These are phyloP conservation scores for Psylliodes chrysocephalus DNA, from an alignment of 2,888 invertebrate genomes.

Conservation along the genomic window DNA sequence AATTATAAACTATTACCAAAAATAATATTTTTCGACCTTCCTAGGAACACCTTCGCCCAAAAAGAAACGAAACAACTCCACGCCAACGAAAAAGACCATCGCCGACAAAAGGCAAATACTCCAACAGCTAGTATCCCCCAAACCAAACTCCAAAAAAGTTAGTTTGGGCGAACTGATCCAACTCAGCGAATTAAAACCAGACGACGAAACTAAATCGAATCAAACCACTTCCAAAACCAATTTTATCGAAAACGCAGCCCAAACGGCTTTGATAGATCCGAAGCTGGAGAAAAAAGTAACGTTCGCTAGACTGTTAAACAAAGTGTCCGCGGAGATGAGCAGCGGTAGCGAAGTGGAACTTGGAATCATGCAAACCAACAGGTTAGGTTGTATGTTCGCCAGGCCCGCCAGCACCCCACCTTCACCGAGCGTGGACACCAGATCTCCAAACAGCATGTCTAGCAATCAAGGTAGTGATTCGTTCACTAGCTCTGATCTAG, in stretches of 20 bases:
- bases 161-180: slow-evolving; percentile 80
- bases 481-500: slow-evolving; percentile 78
- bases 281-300: slow-evolving; percentile 83
- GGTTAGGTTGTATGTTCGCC: slow-evolving; percentile 61
- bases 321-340: slow-evolving; percentile 79
- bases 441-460: slow-evolving; percentile 75
- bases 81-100: slow-evolving; percentile 77
- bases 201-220: slow-evolving; percentile 55
- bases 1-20: not conserved
- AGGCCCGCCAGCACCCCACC: slow-evolving; percentile 70
- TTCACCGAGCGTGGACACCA: slow-evolving; percentile 73
- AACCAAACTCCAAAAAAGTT: slow-evolving; percentile 72
- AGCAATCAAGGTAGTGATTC: slow-evolving; percentile 83
- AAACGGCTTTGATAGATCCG: slow-evolving; percentile 72
- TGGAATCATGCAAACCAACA: slow-evolving; percentile 62
- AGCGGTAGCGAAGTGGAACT: slow-evolving; percentile 77
- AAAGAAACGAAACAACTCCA: slow-evolving; percentile 82
- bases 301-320: slow-evolving; percentile 78
- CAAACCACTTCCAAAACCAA: slow-evolving; percentile 70
- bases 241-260: slow-evolving; percentile 66
- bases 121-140: slow-evolving; percentile 79
- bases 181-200: slow-evolving; percentile 71
- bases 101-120: slow-evolving; percentile 83
- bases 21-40: not conserved
- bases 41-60: slow-evolving; percentile 81